phyloP scores from a whole-genome alignment of 2,888 invertebrate genomes.

The Alloplasta piceator region DNA sequence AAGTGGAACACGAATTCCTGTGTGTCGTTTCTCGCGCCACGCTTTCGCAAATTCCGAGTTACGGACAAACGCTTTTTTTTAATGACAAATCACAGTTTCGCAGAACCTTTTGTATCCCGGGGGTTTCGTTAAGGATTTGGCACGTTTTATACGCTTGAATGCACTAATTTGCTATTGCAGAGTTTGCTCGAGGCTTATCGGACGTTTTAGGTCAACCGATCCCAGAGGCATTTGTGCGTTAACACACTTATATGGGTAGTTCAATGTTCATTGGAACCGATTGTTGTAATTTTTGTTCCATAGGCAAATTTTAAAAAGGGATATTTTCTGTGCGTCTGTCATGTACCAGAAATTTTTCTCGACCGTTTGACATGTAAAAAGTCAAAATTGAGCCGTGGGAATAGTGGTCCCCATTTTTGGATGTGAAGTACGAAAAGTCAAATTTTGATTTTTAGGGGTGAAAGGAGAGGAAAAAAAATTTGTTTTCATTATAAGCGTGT shows the following conservation, averaged over 20 bases:
- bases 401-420: no score
- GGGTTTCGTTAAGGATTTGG: slow-evolving; percentile 31
- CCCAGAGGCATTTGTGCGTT: background rate
- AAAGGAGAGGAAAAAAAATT: no score
- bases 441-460: no score
- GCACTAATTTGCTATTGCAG: slow-evolving; percentile 26
- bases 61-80: slow-evolving; percentile 18
- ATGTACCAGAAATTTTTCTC: no score
- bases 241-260: background rate
- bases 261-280: background rate
- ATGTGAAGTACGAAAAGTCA: no score
- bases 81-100: slow-evolving; percentile 45
- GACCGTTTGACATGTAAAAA: no score
- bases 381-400: no score
- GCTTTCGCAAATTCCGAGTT: slow-evolving; percentile 30
- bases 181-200: slow-evolving; percentile 21
- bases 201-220: slow-evolving; percentile 2
- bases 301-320: background rate
- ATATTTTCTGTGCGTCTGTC: background rate
- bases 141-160: slow-evolving; percentile 35
- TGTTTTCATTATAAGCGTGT: no score
- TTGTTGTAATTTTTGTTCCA: background rate
- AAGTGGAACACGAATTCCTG: slow-evolving; percentile 12
- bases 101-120: slow-evolving; percentile 12
- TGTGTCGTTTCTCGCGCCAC: background rate